Base-by-base conservation (phyloP, 2,113 vertebrate genomes). In the Notiomystis cincta region DNA sequence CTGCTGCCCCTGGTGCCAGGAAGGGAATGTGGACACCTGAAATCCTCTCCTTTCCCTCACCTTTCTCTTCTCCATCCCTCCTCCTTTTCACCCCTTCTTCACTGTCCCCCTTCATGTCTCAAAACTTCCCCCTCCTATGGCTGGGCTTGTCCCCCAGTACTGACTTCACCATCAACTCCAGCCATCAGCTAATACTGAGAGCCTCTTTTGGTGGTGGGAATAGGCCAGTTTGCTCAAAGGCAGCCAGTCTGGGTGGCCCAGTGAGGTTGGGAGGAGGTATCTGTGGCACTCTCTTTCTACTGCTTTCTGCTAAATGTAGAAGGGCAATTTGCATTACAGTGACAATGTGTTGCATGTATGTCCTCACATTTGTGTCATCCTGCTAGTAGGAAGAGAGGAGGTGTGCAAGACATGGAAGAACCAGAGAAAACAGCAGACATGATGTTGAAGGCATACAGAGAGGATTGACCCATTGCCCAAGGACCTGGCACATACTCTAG, bases 381-480 rank as follows among this genome's bases (percentile, higher is more conserved):
- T 90, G 31, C 54, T 82, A 13, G 71, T 72, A 58, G 44, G 35
- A 50, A 31, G 7, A 76, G 47, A 69, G 25, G 19, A 79, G 65
- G 25, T 31, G 28, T 79, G 50, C 31, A 42, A 79, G 15, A 78
- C 3, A 3, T 44, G 21, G 47, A 85, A 78, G 64, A 84, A 70
- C 48, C 58, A 64, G 45, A 54, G 30, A 1, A 9, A 90, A 73
- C 5, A 51, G 45, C 45, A 83, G 50, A 50, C 44, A 10, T 30
- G 42, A 61, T 53, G 18, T 44, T 57, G 48, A 76, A 67, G 45
- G 56, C 27, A 54, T 12, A 54, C 24, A 44, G 27, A 88, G 25
- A 13, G 33, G 38, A 82, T 38, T 2, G 18, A 79, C 33, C 13
- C 40, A 28, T n/a, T 0, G 0, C 61, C 57, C 11, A 17, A 38